phyloP scores from a whole-genome alignment of 2,888 invertebrate species.

The Linnaemya tessellans region DNA sequence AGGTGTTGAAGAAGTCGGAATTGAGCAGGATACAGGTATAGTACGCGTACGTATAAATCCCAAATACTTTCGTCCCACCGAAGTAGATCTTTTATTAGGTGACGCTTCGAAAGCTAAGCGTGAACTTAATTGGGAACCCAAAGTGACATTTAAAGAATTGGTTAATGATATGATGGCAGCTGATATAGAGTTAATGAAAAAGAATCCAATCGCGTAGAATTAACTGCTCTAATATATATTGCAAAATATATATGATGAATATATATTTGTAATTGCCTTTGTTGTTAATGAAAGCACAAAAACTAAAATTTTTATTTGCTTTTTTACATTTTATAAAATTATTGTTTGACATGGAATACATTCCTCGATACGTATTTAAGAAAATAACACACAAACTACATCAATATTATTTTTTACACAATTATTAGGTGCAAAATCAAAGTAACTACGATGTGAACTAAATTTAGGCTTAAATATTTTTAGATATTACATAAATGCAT shows the following conservation, averaged over 20 bases:
- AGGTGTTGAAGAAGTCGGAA: slow-evolving; percentile 90
- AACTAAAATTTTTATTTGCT: background rate
- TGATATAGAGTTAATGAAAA: slow-evolving; percentile 95
- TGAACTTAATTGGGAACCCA: slow-evolving; percentile 94
- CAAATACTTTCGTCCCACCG: slow-evolving; percentile 98
- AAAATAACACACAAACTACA: background rate
- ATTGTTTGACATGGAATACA: background rate
- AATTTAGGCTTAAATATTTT: background rate
- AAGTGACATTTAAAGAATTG: slow-evolving; percentile 90
- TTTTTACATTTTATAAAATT: background rate
- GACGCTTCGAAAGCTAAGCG: slow-evolving; percentile 95
- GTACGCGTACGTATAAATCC: slow-evolving; percentile 95
- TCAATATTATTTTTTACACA: background rate
- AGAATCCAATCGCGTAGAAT: slow-evolving; percentile 92
- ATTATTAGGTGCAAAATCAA: background rate
- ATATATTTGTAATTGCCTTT: background rate
- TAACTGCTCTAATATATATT: background rate
- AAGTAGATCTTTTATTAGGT: slow-evolving; percentile 97
- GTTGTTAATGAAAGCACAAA: slow-evolving; percentile 33
- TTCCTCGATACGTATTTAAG: background rate
- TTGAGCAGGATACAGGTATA: slow-evolving; percentile 88
- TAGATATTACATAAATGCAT: too few species aligned
- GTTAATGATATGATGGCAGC: slow-evolving; percentile 97
- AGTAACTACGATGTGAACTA: background rate
- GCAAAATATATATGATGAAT: background rate